Conservation (phyloP, 2,113 vertebrate species). For the Oncorhynchus mykiss region DNA sequence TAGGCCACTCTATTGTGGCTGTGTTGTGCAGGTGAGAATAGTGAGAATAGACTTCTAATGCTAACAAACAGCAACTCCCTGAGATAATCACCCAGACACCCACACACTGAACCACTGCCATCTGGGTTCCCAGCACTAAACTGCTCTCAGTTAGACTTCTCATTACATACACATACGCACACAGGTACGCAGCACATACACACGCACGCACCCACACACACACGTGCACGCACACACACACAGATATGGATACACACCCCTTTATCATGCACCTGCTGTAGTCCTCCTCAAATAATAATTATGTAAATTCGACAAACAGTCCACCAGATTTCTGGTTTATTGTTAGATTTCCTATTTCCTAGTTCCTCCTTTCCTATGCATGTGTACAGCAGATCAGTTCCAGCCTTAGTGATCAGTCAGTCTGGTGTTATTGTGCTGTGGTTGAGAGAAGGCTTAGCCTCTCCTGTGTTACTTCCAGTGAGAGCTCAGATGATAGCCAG, state of each 20-base stretch:
- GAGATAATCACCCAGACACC: constrained; percentile 25
- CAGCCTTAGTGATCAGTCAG: neutral
- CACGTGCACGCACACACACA: neutral
- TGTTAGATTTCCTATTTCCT: neutral
- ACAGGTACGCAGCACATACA: constrained; percentile 6
- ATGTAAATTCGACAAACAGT: constrained; percentile 19
- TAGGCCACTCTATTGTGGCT: too few species aligned
- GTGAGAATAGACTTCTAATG: constrained; percentile 3
- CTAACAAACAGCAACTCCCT: constrained; percentile 24
- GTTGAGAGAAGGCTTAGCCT: neutral
- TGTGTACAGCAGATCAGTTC: neutral
- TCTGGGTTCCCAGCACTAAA: constrained; percentile 23
- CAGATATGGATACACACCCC: constrained; percentile 6
- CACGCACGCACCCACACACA: constrained; percentile 3
- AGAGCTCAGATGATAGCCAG: neutral
- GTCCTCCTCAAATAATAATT: constrained; percentile 3
- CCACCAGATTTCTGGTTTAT: neutral
- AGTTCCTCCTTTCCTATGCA: neutral
- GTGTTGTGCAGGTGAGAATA: neutral
- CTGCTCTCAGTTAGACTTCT: neutral
- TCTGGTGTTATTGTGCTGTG: neutral
- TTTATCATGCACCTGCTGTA: neutral
- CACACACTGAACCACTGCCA: constrained; percentile 33
- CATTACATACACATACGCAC: neutral
- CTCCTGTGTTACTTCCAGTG: neutral